Base-by-base conservation (phyloP, 2,113 vertebrate species). In the Lophochroa leadbeateri region DNA sequence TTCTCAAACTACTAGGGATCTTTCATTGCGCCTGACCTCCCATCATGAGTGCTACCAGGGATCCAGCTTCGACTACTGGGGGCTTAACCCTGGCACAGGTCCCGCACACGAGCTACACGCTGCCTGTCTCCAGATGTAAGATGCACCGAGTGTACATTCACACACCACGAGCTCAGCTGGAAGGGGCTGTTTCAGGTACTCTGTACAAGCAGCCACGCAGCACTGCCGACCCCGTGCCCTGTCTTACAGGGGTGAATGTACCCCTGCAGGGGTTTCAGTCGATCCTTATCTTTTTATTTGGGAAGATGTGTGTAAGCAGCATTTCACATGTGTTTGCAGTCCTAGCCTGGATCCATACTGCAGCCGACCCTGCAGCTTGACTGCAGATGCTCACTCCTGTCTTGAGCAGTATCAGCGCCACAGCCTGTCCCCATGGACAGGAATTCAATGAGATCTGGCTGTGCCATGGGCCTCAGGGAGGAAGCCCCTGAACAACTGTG, bases 21-120 rank as follows among this genome's bases (percentile, higher is more conserved):
- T 96, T 97, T 97, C 95, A 97, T 97, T 94, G 86, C 94, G 44
- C 71, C 94, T 96, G 95, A 97, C 95, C 96, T 97, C 96, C 97
- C 96, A 97, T 97, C 94, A 95, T 2, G 94, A 93, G 94, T 77
- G 95, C 94, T 96, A 91, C 96, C 94, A 96, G 91, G 92, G 95
- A 97, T 93, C 90, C 96, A 94, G 94, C 94, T 60, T 87, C 13
- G 6, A 91, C 95, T 88, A 33, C 96, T 82, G 86, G 90, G 81
- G 76, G 74, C 93, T 97, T 90, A 95, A 84, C 82, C 85, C 82
- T 96, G 96, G 95, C 95, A 3, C 44, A 2, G 65, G 5, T 63
- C 97, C 96, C 97, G 76, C 93, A 64, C 65, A 58, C 92, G 41
- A 82, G 92, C 92, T 17, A 70, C 92, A 67, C 49, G 57, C 96